Evolutionary conservation across 2,888 invertebrate species (phyloP).

Genomic region (Abrostola tripartita): DNA sequence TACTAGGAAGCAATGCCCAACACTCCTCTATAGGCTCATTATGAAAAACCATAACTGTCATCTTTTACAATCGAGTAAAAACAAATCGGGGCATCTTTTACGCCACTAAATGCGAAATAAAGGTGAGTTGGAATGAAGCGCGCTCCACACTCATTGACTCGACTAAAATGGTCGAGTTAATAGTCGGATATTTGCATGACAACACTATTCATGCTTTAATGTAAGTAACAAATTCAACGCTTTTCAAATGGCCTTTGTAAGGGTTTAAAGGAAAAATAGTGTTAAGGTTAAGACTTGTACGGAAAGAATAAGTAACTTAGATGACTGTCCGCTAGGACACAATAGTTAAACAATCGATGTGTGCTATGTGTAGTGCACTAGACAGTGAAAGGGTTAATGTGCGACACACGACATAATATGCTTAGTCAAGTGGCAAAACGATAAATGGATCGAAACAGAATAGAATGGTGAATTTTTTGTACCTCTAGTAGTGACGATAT

Average conservation of each 20-base stretch:
- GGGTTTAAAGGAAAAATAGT: constrained; percentile 43
- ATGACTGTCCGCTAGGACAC: not conserved
- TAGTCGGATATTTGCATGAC: constrained; percentile 58
- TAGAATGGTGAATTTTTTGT: no score
- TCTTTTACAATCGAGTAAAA: constrained; percentile 47
- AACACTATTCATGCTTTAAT: constrained; percentile 52
- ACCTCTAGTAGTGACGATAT: no score
- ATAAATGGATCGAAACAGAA: no score
- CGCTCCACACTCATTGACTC: constrained; percentile 49
- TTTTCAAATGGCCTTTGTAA: constrained; percentile 35
- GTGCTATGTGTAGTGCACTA: constrained; percentile 3
- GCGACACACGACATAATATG: no score
- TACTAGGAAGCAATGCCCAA: constrained; percentile 28
- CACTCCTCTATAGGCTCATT: constrained; percentile 41
- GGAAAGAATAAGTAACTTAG: not conserved
- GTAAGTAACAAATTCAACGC: constrained; percentile 47
- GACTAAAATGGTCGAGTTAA: constrained; percentile 57
- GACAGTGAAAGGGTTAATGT: no score
- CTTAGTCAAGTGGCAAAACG: no score
- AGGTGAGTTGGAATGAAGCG: constrained; percentile 39
- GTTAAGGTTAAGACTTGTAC: constrained; percentile 44
- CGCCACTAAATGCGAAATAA: constrained; percentile 39
- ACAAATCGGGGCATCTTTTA: constrained; percentile 44
- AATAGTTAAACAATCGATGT: constrained; percentile 28
- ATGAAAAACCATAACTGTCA: constrained; percentile 50